A percentile compares a stretch with the other conserved stretches of the same genome.
Conservation (phyloP, 2,113 vertebrate species). For the Morone chrysops region DNA sequence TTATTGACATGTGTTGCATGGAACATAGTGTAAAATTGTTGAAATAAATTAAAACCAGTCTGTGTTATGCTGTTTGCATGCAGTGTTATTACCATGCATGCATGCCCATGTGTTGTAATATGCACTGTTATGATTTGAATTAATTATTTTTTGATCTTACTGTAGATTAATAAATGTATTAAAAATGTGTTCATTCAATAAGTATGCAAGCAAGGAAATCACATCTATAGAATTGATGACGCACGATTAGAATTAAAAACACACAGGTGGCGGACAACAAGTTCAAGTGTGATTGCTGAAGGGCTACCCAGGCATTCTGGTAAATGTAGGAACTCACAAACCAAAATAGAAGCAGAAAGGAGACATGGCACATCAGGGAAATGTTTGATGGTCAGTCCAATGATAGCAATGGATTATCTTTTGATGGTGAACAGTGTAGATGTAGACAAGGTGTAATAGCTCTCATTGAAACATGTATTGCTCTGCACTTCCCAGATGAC, state of each 20-base stretch:
- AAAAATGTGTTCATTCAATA: constrained; percentile 1
- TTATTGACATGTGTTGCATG: constrained; percentile 46
- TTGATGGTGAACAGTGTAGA: too few relatives aligned
- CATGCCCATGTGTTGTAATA: background rate
- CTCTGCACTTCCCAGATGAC: background rate
- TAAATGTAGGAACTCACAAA: constrained; percentile 6
- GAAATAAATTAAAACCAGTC: constrained; percentile 26
- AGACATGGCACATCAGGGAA: background rate
- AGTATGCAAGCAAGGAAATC: background rate
- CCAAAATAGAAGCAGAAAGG: background rate
- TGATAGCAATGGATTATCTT: background rate
- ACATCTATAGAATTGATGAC: constrained; percentile 16
- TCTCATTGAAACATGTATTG: background rate
- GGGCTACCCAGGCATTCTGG: background rate
- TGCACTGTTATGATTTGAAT: constrained; percentile 3
- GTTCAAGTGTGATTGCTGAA: background rate
- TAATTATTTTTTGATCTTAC: background rate
- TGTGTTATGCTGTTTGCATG: constrained; percentile 12
- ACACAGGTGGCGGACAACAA: background rate
- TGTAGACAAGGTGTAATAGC: too few relatives aligned
- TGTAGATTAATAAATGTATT: background rate
- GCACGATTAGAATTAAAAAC: background rate
- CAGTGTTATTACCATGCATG: background rate
- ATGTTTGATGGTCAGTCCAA: background rate
- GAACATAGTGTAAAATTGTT: constrained; percentile 8